Evolutionary conservation across 2,113 vertebrate species (phyloP).

Genomic region (Oxyura jamaicensis): DNA sequence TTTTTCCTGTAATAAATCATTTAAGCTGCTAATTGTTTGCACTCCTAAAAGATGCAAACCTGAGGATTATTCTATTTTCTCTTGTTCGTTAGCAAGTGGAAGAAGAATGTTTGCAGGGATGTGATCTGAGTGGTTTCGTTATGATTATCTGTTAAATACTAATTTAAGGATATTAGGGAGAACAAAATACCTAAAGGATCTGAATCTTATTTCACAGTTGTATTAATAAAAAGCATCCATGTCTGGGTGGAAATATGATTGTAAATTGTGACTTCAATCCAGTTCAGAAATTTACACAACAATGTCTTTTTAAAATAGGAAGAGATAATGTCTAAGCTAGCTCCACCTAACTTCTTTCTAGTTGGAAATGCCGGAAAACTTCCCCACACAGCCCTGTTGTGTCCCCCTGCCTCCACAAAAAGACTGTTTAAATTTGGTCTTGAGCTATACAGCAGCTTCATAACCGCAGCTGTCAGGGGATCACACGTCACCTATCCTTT

Average conservation of each 20-base stretch:
- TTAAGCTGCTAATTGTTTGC: background rate
- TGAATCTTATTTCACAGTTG: constrained; percentile 27
- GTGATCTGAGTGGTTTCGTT: background rate
- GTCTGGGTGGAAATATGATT: background rate
- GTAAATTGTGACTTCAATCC: background rate
- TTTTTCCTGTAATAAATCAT: background rate
- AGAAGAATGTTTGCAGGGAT: background rate
- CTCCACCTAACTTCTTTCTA: background rate
- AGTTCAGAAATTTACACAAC: background rate
- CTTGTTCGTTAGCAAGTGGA: background rate
- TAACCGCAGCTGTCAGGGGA: constrained; percentile 21
- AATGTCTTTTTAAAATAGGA: background rate
- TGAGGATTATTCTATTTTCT: background rate
- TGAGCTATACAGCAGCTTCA: background rate
- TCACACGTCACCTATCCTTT: background rate
- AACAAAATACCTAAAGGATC: constrained; percentile 30
- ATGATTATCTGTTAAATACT: constrained; percentile 18
- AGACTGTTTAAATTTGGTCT: background rate
- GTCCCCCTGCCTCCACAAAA: background rate
- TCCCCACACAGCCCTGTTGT: background rate
- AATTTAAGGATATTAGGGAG: background rate
- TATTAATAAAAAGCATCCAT: background rate
- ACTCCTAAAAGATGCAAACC: constrained; percentile 14
- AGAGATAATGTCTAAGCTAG: background rate
- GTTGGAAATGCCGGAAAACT: background rate